Evolutionary conservation across 2,888 invertebrate species (phyloP).

Genomic region (Trichopria drosophilae): DNA sequence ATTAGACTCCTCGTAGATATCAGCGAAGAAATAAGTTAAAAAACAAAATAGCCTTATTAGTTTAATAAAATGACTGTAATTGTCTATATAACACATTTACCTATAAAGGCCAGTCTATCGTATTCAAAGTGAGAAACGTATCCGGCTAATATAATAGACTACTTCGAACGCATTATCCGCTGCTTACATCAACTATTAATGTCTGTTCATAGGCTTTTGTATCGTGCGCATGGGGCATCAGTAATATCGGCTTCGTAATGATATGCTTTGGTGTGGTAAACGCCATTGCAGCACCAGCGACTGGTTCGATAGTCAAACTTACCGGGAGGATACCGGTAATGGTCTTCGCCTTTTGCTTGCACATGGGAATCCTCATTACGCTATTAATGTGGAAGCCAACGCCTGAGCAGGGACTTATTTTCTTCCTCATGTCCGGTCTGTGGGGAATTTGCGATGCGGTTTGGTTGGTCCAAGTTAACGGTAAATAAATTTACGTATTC

Average conservation of each 20-base stretch:
- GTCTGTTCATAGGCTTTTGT: slow-evolving; percentile 71
- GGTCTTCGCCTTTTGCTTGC: slow-evolving; percentile 71
- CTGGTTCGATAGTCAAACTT: slow-evolving; percentile 77
- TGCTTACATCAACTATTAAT: too few relatives aligned
- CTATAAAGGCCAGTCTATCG: too few relatives aligned
- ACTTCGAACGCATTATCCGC: too few relatives aligned
- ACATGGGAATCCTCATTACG: slow-evolving; percentile 70
- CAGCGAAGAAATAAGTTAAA: too few relatives aligned
- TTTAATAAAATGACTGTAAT: too few relatives aligned
- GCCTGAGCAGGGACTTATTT: slow-evolving; percentile 68
- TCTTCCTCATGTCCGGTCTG: slow-evolving; percentile 77
- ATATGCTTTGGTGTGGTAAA: slow-evolving; percentile 89
- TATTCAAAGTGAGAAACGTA: too few relatives aligned
- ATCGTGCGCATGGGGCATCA: slow-evolving; percentile 85
- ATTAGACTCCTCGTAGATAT: too few relatives aligned
- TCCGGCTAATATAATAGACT: too few relatives aligned
- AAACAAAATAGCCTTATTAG: too few relatives aligned
- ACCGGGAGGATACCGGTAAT: slow-evolving; percentile 81
- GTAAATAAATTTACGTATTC: slow-evolving; percentile 65
- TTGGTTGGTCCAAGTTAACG: slow-evolving; percentile 90
- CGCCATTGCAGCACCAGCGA: slow-evolving; percentile 80
- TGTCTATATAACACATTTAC: too few relatives aligned
- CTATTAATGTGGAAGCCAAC: slow-evolving; percentile 75
- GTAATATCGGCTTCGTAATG: slow-evolving; percentile 91
- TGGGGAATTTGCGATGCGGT: slow-evolving; percentile 91